Evolutionary conservation across 2,797 vertebrate species (phyloP), one percentile per base, ranked within the genome.

Genomic region (Channallabes apus): DNA sequence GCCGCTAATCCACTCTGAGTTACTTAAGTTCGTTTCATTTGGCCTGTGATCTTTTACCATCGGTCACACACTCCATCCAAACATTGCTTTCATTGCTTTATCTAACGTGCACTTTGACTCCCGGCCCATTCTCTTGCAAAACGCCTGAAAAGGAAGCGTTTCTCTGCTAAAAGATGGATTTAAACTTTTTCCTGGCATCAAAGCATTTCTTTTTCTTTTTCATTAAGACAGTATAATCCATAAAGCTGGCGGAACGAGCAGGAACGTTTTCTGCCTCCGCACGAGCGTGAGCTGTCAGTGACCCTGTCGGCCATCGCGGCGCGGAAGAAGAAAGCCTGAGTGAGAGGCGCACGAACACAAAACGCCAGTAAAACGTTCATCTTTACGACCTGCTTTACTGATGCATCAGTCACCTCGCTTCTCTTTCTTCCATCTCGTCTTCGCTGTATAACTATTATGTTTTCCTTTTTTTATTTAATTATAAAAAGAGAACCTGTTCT

Each of bases 191-290:
- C n/a, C 24, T 77, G 72, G 82, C 83, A 82, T 86, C 82, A 83
- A 64, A 86, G 79, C 80, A 24, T 83, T 88, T 79, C 80, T 56
- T 32, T 82, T 71, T 78, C 41, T 83, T 88, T 88, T 79, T 82
- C 89, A 90, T 93, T 92, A 88, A 92, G 92, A 92, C 90, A 92
- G 91, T 90, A 90, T 93, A 93, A 94, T 94, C 94, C 92, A 89
- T 93, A 91, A 72, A 93, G 86, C 92, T 91, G 90, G 91, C 72
- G 91, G 90, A 93, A 62, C 58, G 58, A 61, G 32, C 56, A 38
- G 76, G 76, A 78, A 93, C 89, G 90, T 85, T 91, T 58, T 76
- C 88, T 89, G 87, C 88, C 86, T 92, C 89, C 83, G 82, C 61
- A 68, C 6, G 15, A 85, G 64, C 32, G 69, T 41, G 62, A 72